phyloP scores from a whole-genome alignment of 1,140 invertebrate species.

The Parapsyche elsis region DNA sequence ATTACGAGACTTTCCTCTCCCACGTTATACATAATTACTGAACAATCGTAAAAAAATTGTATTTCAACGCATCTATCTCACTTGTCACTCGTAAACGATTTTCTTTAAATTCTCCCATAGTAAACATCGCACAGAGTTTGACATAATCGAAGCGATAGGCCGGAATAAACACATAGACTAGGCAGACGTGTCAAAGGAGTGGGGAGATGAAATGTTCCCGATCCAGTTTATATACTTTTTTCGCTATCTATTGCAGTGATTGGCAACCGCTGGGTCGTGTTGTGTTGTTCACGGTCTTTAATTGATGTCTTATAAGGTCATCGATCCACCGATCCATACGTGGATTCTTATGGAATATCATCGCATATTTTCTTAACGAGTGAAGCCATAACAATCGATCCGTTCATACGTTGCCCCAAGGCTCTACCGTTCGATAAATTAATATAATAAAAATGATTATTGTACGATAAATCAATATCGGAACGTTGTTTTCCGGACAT shows the following conservation, averaged over 20 bases:
- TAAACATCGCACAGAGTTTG: background rate
- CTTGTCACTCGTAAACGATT: too few relatives aligned
- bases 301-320: constrained; percentile 41
- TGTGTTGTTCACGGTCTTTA: constrained; percentile 29
- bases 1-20: constrained; percentile 24
- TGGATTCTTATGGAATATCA: background rate
- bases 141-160: background rate
- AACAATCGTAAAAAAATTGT: background rate
- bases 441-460: too few relatives aligned
- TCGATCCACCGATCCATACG: constrained; percentile 33
- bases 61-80: background rate
- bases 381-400: too few relatives aligned
- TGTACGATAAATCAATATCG: too few relatives aligned
- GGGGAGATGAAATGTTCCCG: constrained; percentile 5
- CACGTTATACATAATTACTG: constrained; percentile 7
- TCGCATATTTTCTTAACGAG: constrained; percentile 10
- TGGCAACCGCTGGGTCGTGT: background rate
- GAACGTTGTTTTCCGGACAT: too few relatives aligned
- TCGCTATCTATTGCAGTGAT: background rate
- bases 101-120: background rate
- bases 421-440: too few relatives aligned
- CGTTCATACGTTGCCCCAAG: too few relatives aligned
- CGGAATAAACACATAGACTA: background rate
- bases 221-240: constrained; percentile 11
- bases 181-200: background rate